These are phyloP conservation scores for Rhorus exstirpatorius DNA, from an alignment of 2,888 invertebrate species.

Conservation along the genomic window DNA sequence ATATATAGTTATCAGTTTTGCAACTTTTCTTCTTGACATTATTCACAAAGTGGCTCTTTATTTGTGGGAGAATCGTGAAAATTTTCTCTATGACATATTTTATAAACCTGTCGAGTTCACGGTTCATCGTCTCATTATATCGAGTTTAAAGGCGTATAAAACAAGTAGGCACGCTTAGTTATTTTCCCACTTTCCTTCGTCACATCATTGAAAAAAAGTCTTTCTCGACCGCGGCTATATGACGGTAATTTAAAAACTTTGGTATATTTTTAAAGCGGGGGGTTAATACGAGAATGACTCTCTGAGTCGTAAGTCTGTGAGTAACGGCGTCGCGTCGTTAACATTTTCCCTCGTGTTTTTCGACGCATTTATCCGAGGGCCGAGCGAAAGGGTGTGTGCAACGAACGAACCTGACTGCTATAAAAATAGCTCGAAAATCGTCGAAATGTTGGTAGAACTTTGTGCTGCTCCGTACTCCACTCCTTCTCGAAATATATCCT, in stretches of 20 bases:
- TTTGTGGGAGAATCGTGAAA: no score
- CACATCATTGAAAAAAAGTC: slow-evolving; percentile 16
- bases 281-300: slow-evolving; percentile 41
- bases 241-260: slow-evolving; percentile 18
- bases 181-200: neutral
- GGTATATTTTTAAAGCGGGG: slow-evolving; percentile 42
- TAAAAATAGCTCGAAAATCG: slow-evolving; percentile 58
- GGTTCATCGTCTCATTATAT: neutral
- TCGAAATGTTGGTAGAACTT: slow-evolving; percentile 43
- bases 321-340: slow-evolving; percentile 46
- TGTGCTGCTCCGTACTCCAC: slow-evolving; percentile 1
- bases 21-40: no score
- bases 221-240: neutral
- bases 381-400: slow-evolving; percentile 37
- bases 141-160: neutral
- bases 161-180: neutral
- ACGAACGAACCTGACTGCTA: slow-evolving; percentile 17
- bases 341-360: slow-evolving; percentile 43
- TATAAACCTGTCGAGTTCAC: no score
- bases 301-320: slow-evolving; percentile 25
- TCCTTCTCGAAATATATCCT: neutral
- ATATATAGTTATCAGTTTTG: no score
- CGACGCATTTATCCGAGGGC: slow-evolving; percentile 56
- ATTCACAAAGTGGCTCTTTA: no score
- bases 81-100: no score